These are phyloP conservation scores for Crotalus horridus DNA, from an alignment of 2,113 vertebrate species.

Conservation along the genomic window DNA sequence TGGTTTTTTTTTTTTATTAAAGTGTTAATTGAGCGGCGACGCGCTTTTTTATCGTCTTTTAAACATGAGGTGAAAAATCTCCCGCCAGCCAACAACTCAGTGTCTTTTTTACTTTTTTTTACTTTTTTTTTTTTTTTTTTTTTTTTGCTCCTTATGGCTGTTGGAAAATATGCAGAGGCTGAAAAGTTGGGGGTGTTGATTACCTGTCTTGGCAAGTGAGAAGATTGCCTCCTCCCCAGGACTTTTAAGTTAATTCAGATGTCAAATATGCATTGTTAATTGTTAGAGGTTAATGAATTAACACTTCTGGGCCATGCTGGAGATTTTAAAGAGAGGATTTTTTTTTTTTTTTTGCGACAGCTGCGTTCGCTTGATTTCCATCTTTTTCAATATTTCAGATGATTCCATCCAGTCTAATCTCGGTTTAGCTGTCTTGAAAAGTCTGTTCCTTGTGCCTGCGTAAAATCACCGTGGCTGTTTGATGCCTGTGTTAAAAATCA, in stretches of 20 bases:
- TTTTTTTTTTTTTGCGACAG: too few relatives aligned
- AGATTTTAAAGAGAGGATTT: neutral
- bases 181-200: conserved; percentile 14
- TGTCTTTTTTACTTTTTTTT: neutral
- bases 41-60: neutral
- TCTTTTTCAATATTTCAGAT: neutral
- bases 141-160: fast-evolving
- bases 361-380: too few relatives aligned
- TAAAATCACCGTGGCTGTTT: neutral
- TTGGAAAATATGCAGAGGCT: neutral
- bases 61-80: conserved; percentile 17
- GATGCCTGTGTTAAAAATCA: too few relatives aligned
- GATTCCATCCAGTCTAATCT: neutral
- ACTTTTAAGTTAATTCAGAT: neutral
- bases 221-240: neutral
- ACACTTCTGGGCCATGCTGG: neutral
- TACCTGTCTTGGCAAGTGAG: neutral
- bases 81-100: conserved; percentile 3
- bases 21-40: conserved; percentile 9
- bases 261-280: neutral
- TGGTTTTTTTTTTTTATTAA: neutral
- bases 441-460: neutral
- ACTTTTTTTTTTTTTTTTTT: neutral
- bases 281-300: conserved; percentile 5
- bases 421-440: neutral